phyloP scores from a whole-genome alignment of 35 echinoderm and acorn worm genomes.

The Amphiura filiformis region DNA sequence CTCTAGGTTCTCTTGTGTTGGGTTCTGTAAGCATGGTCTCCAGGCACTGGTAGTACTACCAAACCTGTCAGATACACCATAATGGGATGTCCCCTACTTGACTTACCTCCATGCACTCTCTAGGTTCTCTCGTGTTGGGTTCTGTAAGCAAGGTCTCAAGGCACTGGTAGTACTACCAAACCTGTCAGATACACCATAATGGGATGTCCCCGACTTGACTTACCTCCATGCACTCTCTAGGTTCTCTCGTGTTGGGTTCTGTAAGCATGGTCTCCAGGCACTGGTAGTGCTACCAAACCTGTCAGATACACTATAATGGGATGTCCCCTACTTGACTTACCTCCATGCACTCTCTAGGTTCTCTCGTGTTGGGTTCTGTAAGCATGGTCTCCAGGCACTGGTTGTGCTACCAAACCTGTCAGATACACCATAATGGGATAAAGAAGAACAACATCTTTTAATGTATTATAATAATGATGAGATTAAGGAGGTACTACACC shows the following conservation, averaged over 20 bases:
- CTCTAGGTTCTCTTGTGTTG: conserved; percentile 79
- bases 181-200: conserved; percentile 5
- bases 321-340: conserved; percentile 63
- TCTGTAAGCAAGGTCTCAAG: conserved; percentile 86
- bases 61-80: conserved; percentile 44
- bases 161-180: conserved; percentile 76
- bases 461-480: no score
- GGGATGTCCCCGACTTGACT: conserved; percentile 27
- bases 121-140: conserved; percentile 80
- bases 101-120: conserved; percentile 96
- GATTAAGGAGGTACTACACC: no score
- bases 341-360: conserved; percentile 96
- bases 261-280: conserved; percentile 76
- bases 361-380: conserved; percentile 83
- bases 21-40: conserved; percentile 88
- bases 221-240: conserved; percentile 94
- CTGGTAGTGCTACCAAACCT: conserved; percentile 11
- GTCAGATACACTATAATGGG: neutral
- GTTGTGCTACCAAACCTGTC: conserved; percentile 11
- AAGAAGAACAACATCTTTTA: no score
- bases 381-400: conserved; percentile 61
- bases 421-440: neutral
- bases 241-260: conserved; percentile 82
- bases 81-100: neutral
- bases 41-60: conserved; percentile 70